Conservation (phyloP, 2,113 vertebrate species). For the Ceyx melanurus region DNA sequence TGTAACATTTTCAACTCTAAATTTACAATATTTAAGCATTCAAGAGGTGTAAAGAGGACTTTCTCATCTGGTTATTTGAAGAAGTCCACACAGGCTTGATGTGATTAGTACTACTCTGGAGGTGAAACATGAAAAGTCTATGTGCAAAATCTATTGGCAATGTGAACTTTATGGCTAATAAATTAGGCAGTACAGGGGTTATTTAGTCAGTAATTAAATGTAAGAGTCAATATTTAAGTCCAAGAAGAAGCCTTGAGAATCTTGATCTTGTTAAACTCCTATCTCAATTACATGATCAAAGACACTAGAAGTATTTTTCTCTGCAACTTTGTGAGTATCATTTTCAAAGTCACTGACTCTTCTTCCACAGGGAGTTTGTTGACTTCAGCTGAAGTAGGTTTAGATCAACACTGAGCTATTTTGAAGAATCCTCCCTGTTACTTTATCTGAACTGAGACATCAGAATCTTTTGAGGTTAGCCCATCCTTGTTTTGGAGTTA, state of each 20-base stretch:
- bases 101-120: background rate
- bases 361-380: conserved; percentile 57
- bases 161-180: conserved; percentile 35
- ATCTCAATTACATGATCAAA: conserved; percentile 51
- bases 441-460: conserved; percentile 19
- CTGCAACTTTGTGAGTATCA: background rate
- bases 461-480: background rate
- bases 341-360: conserved; percentile 61
- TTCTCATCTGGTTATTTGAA: background rate
- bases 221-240: conserved; percentile 54
- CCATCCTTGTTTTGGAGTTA: background rate
- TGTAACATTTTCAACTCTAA: background rate
- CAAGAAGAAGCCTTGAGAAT: conserved; percentile 45
- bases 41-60: background rate
- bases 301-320: conserved; percentile 33
- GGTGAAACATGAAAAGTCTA: background rate
- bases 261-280: conserved; percentile 52
- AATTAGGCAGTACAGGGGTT: conserved; percentile 10
- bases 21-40: background rate
- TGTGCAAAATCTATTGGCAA: background rate
- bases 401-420: conserved; percentile 50
- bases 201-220: conserved; percentile 48
- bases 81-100: background rate
- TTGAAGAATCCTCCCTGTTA: conserved; percentile 37
- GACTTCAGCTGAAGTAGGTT: conserved; percentile 36